Conservation (phyloP, 1,140 invertebrate genomes). For the Caenorhabditis briggsae region DNA sequence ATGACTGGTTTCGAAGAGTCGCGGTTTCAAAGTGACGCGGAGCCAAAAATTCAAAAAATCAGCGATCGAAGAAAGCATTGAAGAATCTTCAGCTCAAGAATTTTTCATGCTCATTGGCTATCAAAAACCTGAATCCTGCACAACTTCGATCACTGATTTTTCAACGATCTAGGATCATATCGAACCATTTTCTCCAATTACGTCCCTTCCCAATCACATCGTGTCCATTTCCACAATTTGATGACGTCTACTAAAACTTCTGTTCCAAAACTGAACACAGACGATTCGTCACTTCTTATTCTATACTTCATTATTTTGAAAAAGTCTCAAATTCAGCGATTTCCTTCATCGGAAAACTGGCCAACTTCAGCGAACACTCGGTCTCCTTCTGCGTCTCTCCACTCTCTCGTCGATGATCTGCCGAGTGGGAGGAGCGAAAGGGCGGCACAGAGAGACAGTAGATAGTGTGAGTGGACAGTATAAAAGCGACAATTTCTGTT, state of each 20-base stretch:
- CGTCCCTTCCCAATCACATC: neutral
- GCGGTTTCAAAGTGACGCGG: no score
- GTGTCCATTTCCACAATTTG: neutral
- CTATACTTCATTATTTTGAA: neutral
- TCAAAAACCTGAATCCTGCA: no score
- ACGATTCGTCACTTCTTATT: constrained; percentile 11
- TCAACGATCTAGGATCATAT: no score
- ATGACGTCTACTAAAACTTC: constrained; percentile 19
- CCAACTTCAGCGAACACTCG: constrained; percentile 45
- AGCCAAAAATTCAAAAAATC: no score
- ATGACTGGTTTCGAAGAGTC: no score
- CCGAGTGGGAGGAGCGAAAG: constrained; percentile 44
- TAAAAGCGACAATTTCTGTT: constrained; percentile 33
- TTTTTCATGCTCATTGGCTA: no score
- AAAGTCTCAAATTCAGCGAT: constrained; percentile 43
- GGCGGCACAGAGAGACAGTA: constrained; percentile 40
- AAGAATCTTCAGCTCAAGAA: no score
- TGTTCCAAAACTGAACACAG: constrained; percentile 7
- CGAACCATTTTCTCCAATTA: no score
- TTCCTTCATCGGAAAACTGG: constrained; percentile 39
- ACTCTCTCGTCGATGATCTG: constrained; percentile 32
- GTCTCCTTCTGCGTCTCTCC: constrained; percentile 10
- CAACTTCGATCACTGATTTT: no score
- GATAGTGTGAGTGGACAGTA: constrained; percentile 34
- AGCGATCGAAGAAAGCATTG: no score